These are phyloP conservation scores for Caenorhabditis parvicauda DNA, from an alignment of 2,888 invertebrate species.

Conservation along the genomic window DNA sequence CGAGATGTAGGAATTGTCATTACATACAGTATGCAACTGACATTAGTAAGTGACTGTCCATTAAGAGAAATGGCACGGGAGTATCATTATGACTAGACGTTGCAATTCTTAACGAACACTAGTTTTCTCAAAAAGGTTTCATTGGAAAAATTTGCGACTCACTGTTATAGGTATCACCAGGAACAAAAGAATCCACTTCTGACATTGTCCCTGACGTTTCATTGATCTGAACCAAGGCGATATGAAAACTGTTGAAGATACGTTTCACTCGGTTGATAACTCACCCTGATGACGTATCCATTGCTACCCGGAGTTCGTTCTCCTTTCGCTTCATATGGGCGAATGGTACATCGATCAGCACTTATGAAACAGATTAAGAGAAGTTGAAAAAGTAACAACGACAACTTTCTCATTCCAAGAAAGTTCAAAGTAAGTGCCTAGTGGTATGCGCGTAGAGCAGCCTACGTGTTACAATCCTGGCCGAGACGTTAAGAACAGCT, in stretches of 20 bases:
- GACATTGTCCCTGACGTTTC: conserved; percentile 22
- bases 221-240: conserved; percentile 17
- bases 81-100: background rate
- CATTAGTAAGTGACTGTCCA: background rate
- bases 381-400: too few species aligned
- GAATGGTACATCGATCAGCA: conserved; percentile 22
- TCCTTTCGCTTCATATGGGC: conserved; percentile 46
- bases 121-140: background rate
- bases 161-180: conserved; percentile 53
- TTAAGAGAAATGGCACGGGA: background rate
- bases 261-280: background rate
- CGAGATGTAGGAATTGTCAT: background rate
- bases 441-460: too few species aligned
- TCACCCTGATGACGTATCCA: conserved; percentile 56
- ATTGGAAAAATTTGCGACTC: background rate
- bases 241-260: background rate
- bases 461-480: too few species aligned
- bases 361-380: background rate
- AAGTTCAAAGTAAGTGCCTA: too few species aligned
- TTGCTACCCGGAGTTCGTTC: conserved; percentile 52
- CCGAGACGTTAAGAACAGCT: too few species aligned
- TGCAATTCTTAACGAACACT: too few species aligned
- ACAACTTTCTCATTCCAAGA: too few species aligned
- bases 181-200: conserved; percentile 45
- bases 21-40: background rate